phyloP scores from a whole-genome alignment of 2,888 invertebrate genomes.

The Orchesellides sinensis region DNA sequence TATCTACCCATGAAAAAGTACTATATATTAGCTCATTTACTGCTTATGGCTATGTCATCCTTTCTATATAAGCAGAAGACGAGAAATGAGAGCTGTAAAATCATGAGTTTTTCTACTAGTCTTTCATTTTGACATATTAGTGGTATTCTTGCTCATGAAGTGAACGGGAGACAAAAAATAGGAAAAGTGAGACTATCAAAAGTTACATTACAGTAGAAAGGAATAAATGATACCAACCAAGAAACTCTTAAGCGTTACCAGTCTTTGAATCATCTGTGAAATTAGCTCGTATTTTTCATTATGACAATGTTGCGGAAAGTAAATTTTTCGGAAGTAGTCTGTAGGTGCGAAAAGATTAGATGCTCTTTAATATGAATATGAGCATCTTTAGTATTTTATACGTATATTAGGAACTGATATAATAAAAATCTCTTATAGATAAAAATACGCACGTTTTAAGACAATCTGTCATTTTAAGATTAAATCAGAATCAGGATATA shows the following conservation, averaged over 20 bases:
- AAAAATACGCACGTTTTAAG: no score
- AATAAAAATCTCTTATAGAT: no score
- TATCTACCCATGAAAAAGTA: conserved; percentile 13
- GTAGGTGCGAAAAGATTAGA: no score
- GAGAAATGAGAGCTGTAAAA: conserved; percentile 32
- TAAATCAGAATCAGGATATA: no score
- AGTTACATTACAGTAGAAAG: conserved; percentile 3
- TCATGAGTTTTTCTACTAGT: conserved; percentile 9
- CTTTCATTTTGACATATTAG: conserved; percentile 30
- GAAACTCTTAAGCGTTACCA: no score
- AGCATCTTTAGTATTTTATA: no score
- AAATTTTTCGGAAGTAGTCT: no score
- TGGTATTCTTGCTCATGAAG: conserved; percentile 24
- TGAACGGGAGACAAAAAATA: conserved; percentile 4
- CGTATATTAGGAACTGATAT: no score
- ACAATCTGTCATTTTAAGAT: no score
- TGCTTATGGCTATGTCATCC: background rate
- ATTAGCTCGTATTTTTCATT: conserved; percentile 40
- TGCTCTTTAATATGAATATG: no score
- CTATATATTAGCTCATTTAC: background rate
- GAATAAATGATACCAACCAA: background rate
- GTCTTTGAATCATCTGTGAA: conserved; percentile 12
- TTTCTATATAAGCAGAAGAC: background rate
- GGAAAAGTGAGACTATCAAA: conserved; percentile 22
- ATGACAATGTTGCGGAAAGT: conserved; percentile 14